Percentiles rank a stretch among this genome's conserved stretches.
These are phyloP conservation scores for Trichacis sp. DNA, from an alignment of 2,888 invertebrate species.

Conservation along the genomic window DNA sequence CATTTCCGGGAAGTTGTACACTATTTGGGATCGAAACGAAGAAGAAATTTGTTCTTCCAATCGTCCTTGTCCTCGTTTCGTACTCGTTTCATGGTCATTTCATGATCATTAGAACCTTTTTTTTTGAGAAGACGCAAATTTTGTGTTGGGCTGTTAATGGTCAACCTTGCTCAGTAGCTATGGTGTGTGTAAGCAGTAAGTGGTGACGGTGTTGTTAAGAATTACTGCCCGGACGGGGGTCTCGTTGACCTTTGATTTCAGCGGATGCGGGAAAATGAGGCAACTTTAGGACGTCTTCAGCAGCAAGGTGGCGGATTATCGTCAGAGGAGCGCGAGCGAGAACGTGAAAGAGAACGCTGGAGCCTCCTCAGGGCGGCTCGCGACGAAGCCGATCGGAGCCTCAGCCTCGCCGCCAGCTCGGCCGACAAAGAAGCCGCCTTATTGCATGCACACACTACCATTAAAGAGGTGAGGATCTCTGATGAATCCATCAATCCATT, in stretches of 20 bases:
- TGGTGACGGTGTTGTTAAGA: conserved; percentile 61
- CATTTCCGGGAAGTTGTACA: too few species aligned
- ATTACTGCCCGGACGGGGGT: conserved; percentile 66
- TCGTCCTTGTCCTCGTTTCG: too few species aligned
- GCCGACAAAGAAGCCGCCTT: conserved; percentile 89
- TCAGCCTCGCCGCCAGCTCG: conserved; percentile 87
- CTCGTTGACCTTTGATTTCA: conserved; percentile 69
- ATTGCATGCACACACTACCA: conserved; percentile 86
- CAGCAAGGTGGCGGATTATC: conserved; percentile 91
- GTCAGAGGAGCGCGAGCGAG: conserved; percentile 81
- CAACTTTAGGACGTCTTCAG: conserved; percentile 83
- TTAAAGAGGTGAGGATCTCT: conserved; percentile 77
- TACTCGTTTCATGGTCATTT: too few species aligned
- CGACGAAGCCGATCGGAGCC: conserved; percentile 89
- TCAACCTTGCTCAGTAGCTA: too few species aligned
- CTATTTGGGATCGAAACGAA: too few species aligned
- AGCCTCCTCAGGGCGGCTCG: conserved; percentile 88
- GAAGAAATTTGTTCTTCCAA: too few species aligned
- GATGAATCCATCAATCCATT: conserved; percentile 23
- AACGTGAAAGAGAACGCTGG: conserved; percentile 90
- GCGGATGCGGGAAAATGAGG: conserved; percentile 84
- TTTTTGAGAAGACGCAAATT: too few species aligned
- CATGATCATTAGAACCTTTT: too few species aligned
- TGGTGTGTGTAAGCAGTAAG: too few species aligned
- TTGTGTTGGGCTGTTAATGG: too few species aligned